A percentile compares a stretch with the other conserved stretches of the same genome.
These are phyloP conservation scores for Sebastes goodei DNA, from an alignment of 2,797 vertebrate genomes.

Conservation along the genomic window DNA sequence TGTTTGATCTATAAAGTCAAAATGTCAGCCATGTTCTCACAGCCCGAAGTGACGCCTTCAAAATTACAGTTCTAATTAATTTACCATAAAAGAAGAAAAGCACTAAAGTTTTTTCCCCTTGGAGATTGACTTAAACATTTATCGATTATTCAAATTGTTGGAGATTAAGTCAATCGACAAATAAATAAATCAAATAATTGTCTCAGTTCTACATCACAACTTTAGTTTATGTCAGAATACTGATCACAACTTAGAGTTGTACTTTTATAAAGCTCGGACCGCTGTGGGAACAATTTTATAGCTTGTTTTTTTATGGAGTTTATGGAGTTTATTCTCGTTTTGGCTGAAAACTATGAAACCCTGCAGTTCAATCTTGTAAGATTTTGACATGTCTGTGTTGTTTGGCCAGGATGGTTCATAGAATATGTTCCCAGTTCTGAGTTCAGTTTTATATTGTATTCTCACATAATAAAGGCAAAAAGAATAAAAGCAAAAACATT, in stretches of 20 bases:
- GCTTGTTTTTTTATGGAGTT: not conserved
- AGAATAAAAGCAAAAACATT: not conserved
- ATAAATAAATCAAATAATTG: accelerated
- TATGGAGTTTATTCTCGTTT: not conserved
- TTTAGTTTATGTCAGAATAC: not conserved
- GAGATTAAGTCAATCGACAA: too few species aligned
- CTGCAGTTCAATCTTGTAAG: not conserved
- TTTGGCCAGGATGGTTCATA: not conserved
- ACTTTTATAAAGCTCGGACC: not conserved
- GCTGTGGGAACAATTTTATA: not conserved
- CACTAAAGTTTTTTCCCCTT: accelerated
- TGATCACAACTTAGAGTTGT: not conserved
- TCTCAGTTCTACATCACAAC: not conserved
- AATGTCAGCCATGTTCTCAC: not conserved
- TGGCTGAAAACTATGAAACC: not conserved
- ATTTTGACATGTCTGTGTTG: not conserved
- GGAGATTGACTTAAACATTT: not conserved
- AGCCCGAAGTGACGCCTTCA: not conserved
- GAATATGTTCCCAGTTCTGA: not conserved
- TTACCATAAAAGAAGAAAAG: not conserved
- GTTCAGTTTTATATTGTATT: not conserved
- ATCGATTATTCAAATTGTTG: not conserved
- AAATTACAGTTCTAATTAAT: not conserved
- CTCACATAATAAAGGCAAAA: not conserved
- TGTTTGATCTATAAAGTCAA: not conserved